Conservation (phyloP, 2,113 vertebrate species). For the Serilophus lunatus region DNA sequence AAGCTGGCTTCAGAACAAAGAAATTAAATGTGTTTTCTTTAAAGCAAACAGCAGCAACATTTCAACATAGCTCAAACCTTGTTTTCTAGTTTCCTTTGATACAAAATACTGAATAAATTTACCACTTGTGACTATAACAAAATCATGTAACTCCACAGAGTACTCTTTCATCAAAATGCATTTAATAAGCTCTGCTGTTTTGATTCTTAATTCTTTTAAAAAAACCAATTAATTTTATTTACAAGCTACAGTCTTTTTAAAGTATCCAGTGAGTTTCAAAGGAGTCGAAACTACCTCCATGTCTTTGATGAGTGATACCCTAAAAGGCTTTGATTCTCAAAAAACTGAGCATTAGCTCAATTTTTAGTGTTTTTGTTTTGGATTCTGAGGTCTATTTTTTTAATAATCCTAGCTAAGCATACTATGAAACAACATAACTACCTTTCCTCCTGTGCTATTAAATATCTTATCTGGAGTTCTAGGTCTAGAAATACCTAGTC, state of each 20-base stretch:
- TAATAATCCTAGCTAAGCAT: not conserved
- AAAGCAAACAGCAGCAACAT: not conserved
- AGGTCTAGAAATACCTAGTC: not conserved
- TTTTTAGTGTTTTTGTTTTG: not conserved
- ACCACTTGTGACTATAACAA: not conserved
- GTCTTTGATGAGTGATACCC: not conserved
- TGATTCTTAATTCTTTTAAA: not conserved
- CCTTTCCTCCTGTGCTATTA: not conserved
- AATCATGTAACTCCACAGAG: not conserved
- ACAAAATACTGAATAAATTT: not conserved
- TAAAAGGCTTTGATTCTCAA: not conserved
- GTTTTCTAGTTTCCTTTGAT: not conserved
- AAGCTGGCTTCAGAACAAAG: not conserved
- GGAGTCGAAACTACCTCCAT: not conserved
- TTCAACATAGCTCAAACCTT: not conserved
- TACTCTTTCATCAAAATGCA: not conserved
- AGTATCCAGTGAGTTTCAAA: not conserved
- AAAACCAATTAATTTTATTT: not conserved
- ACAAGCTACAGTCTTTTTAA: not conserved
- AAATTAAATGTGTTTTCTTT: not conserved
- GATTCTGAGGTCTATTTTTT: not conserved
- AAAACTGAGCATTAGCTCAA: not conserved
- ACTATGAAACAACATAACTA: not conserved
- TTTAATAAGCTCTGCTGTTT: not conserved
- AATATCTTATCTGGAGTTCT: not conserved